phyloP scores from a whole-genome alignment of 2,888 invertebrate species.

The Pristionchus exspectatus region DNA sequence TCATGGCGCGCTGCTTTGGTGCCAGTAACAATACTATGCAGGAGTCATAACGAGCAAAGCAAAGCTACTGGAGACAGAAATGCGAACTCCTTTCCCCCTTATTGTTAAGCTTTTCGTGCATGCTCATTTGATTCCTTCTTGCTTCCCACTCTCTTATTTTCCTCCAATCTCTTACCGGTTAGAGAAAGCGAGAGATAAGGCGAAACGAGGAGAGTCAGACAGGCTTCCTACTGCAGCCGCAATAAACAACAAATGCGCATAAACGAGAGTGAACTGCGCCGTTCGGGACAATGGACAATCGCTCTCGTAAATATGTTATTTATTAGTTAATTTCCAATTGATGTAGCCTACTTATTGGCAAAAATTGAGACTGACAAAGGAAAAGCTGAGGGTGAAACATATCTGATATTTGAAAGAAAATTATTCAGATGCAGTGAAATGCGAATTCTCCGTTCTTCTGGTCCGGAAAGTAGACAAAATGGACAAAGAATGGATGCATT shows the following conservation, averaged over 20 bases:
- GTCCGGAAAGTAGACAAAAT: too few relatives aligned
- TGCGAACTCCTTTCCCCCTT: neutral
- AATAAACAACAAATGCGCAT: conserved; percentile 21
- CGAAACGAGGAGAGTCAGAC: neutral
- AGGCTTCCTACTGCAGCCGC: neutral
- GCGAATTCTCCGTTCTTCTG: too few relatives aligned
- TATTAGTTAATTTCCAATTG: too few relatives aligned
- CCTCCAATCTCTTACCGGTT: neutral
- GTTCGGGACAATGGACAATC: neutral
- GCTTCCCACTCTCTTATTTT: neutral
- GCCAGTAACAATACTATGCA: too few relatives aligned
- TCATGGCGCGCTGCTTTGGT: too few relatives aligned
- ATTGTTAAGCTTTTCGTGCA: neutral
- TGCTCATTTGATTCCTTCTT: conserved; percentile 25
- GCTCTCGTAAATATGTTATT: too few relatives aligned
- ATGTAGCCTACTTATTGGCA: too few relatives aligned
- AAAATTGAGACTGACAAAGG: too few relatives aligned
- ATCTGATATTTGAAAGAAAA: too few relatives aligned
- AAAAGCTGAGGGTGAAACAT: too few relatives aligned
- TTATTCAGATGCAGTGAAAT: too few relatives aligned
- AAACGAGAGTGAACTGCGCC: neutral
- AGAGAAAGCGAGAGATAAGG: neutral
- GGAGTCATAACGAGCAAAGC: neutral
- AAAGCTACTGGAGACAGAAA: neutral
- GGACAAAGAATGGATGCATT: neutral